Conservation (phyloP, 2,797 vertebrate genomes). For the Hypotaenidia okinawae region DNA sequence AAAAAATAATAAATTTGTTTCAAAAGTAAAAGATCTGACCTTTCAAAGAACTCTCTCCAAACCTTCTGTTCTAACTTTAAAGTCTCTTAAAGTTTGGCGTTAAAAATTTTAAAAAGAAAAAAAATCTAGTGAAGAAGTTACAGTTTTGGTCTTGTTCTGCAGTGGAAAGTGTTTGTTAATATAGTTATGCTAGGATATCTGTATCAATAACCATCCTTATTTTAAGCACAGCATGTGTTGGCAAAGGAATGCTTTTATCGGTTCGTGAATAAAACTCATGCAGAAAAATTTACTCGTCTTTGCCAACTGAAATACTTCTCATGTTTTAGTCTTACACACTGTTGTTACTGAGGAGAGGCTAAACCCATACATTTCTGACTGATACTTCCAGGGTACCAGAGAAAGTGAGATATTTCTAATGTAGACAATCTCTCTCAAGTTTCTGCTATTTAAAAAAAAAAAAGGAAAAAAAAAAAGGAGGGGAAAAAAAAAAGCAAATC, state of each 20-base stretch:
- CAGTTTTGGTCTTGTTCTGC: background rate
- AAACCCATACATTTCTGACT: background rate
- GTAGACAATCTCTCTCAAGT: background rate
- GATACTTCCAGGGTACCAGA: background rate
- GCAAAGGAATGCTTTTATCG: background rate
- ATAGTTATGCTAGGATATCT: background rate
- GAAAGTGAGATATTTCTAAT: background rate
- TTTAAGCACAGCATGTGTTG: conserved; percentile 2
- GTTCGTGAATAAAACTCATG: background rate
- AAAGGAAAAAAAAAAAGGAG: background rate
- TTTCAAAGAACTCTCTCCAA: background rate
- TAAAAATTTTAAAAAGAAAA: background rate
- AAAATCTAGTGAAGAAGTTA: background rate
- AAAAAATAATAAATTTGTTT: background rate
- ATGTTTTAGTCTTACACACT: background rate
- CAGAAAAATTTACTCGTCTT: background rate
- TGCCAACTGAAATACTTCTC: conserved; percentile 15
- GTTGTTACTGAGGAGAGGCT: background rate
- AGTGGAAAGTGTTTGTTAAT: conserved; percentile 9
- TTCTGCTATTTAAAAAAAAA: background rate
- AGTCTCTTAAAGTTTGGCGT: background rate
- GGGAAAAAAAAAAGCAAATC: background rate
- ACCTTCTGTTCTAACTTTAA: background rate
- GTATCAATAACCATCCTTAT: background rate
- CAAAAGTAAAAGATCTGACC: background rate